Evolutionary conservation across 2,113 vertebrate species (phyloP), one percentile per base, ranked within the genome.

Genomic region (Pungitius pungitius): DNA sequence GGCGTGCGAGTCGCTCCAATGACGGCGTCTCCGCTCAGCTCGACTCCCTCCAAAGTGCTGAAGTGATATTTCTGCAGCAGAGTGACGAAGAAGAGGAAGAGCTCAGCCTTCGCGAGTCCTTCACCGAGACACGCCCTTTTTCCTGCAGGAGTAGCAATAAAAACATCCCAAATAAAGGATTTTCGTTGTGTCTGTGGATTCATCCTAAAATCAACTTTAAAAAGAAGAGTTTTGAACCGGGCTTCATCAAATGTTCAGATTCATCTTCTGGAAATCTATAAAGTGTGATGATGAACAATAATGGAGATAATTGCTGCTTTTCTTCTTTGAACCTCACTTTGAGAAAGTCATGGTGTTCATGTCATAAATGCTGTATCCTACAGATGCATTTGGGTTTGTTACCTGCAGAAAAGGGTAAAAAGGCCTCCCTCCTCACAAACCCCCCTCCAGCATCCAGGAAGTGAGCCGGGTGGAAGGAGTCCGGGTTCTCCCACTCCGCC

Each of bases 391-490:
- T 35, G 33, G 33, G 33, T 35, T 35, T 35, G 70, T 87, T 80
- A 96, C 95, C 94, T 87, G 93, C 86, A 75, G 95, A 96, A 86
- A 96, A 96, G 57, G 95, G 94, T 77, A 96, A 62, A 75, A 96
- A 96, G 57, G 92, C 85, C 2, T 95, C 95, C 30, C 73, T 89
- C 75, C 90, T 95, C 85, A 92, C 91, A 85, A 96, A 95, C 78
- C 91, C 92, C 63, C 95, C 94, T 1, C 94, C 91, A 43, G 80
- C 72, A 42, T 95, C 94, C 80, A 96, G 86, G 80, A 96, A 96
- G 80, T 96, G 96, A 51, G 88, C 91, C 0, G 95, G 95, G 83
- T 96, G 95, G 84, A 96, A 96, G 1, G 60, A 88, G 70, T 95
- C 79, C 0, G 95, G 93, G 13, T 93, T 95, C 62, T 95, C 90